Evolutionary conservation across 1,140 invertebrate genomes (phyloP).

Genomic region (Drosophila virilis): DNA sequence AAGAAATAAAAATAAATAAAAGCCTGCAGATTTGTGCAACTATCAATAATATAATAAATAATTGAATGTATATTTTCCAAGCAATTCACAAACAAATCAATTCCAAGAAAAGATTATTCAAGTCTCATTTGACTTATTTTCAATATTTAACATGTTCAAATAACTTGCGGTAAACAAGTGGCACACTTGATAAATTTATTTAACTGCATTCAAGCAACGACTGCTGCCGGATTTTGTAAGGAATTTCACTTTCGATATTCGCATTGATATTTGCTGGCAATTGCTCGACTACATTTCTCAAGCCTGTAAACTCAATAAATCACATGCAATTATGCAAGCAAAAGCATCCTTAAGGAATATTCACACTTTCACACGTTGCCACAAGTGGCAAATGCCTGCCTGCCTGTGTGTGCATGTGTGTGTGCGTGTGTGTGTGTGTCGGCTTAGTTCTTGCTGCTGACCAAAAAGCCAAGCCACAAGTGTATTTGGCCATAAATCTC

Average conservation of each 20-base stretch:
- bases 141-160: slow-evolving; percentile 4
- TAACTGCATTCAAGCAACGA: background rate
- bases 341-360: slow-evolving; percentile 79
- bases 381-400: slow-evolving; percentile 27
- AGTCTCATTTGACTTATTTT: slow-evolving; percentile 7
- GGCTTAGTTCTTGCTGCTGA: slow-evolving; percentile 28
- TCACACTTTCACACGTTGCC: slow-evolving; percentile 74
- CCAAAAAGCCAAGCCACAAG: slow-evolving; percentile 63
- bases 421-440: slow-evolving; percentile 7
- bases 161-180: background rate
- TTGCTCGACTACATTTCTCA: slow-evolving; percentile 33
- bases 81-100: slow-evolving; percentile 2
- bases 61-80: background rate
- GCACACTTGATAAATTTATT: slow-evolving; percentile 2
- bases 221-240: slow-evolving; percentile 11
- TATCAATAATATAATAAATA: background rate
- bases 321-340: slow-evolving; percentile 76
- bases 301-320: slow-evolving; percentile 74
- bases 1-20: too few species aligned
- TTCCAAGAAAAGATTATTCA: background rate
- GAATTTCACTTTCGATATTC: slow-evolving; percentile 57
- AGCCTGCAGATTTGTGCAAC: too few species aligned
- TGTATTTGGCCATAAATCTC: slow-evolving; percentile 75
- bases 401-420: background rate
- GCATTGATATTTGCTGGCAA: slow-evolving; percentile 13